Conservation (phyloP, 2,797 vertebrate species). For the Adrianichthys oophorus region DNA sequence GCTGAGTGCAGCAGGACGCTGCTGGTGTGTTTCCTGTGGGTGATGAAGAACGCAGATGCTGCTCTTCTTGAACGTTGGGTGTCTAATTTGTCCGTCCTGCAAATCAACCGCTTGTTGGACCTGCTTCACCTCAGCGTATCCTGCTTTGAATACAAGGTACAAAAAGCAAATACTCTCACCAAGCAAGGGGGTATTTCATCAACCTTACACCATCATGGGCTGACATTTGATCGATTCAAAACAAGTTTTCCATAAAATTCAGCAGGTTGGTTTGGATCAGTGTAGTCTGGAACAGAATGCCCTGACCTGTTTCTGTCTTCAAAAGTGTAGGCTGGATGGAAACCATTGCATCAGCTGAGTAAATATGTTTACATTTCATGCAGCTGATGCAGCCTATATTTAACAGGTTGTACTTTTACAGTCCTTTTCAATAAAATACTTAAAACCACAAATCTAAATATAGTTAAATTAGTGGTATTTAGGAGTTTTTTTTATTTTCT, state of each 20-base stretch:
- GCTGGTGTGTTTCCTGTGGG: slow-evolving; percentile 89
- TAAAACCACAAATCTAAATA: too few species aligned
- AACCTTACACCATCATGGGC: not conserved
- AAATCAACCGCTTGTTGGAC: slow-evolving; percentile 88
- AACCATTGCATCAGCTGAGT: not conserved
- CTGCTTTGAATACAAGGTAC: slow-evolving; percentile 85
- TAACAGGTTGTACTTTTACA: too few species aligned
- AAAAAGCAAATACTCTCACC: slow-evolving; percentile 3
- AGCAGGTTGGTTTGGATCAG: too few species aligned
- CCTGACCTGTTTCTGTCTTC: too few species aligned
- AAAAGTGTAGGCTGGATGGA: too few species aligned
- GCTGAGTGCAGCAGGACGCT: slow-evolving; percentile 88
- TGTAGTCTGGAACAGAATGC: too few species aligned
- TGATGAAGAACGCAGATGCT: slow-evolving; percentile 88
- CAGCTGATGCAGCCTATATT: too few species aligned
- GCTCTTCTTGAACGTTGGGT: slow-evolving; percentile 86
- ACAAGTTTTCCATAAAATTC: not conserved
- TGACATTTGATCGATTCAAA: not conserved
- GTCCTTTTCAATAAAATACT: too few species aligned
- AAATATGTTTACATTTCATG: too few species aligned
- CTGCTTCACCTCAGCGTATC: slow-evolving; percentile 87
- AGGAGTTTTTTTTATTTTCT: too few species aligned
- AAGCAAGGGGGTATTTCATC: not conserved
- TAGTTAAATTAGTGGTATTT: too few species aligned
- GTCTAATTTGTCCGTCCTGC: slow-evolving; percentile 84